Base-by-base conservation (phyloP, 2,888 invertebrate species). In the Drosophila heteroneura region DNA sequence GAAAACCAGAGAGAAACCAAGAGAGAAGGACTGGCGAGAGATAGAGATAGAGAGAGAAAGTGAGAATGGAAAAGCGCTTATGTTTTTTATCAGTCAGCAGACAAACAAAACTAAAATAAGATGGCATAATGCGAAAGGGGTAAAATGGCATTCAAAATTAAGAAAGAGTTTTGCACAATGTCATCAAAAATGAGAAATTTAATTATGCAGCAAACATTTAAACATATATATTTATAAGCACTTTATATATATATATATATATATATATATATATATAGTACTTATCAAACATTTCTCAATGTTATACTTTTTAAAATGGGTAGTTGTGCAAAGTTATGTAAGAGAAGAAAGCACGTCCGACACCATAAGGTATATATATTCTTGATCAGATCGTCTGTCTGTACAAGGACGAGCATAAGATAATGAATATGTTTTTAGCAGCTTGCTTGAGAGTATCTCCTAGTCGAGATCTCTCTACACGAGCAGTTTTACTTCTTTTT, bases 71-170 rank as follows among this genome's bases (percentile, higher is more conserved):
- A 54, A 47, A 26, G 54, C 35, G 63, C 85, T 76, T 73, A 89
- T 89, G 90, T 85, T 85, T 76, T 47, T 57, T 41, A 58, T 64
- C 56, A 68, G 84, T 72, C 75, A 83, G 64, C 70, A 74, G 71
- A 79, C 82, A 89, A 81, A 82, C 73, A 81, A 72, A 89, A 84
- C 84, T 84, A 90, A 89, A 87, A 84, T 57, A 76, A 64, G 66
- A 56, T 67, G 67, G 1, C 30, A 16, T n/a, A 16, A 39, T 35
- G 35, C 58, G 16, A 67, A 68, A 60, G 61, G 66, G 77, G 52
- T 54, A 65, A 70, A 67, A 65, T 71, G 66, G 58, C 49, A 59
- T 56, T 62, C 70, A 66, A 69, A 73, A 76, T 70, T 69, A 82
- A 73, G 61, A 74, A 79, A 79, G 74, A 90, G 69, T 90, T 85